Base-by-base conservation (phyloP, 64 coral and sea anemone genomes). In the Actinia equina region DNA sequence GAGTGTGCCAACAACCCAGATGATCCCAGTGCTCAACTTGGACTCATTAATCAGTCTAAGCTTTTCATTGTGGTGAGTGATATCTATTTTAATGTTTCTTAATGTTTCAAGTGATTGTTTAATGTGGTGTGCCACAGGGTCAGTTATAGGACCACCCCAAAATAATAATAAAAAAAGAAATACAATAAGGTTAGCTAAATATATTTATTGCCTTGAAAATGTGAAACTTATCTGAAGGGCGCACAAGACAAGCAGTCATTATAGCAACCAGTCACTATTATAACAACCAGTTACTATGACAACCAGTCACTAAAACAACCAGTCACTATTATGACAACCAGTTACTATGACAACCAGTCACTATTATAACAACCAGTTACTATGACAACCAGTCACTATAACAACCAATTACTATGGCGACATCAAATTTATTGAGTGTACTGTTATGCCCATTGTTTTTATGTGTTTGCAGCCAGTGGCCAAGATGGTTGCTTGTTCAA, bases 401-500 rank as follows among this genome's bases (percentile, higher is more conserved):
- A 37, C 0, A 37, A 54, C 52, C 12, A 12, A 12, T 54, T 54
- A 54, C 52, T 54, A 54, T 54, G 52, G 52, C 52, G 9, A 62
- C 45, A 20, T 62, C 60, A 86, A 17, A 11, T 43, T 42, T 30
- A 42, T 60, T 43, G 27, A 25, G 1, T 60, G 3, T 17, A 51
- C 0, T 56, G 3, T 18, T 59, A 18, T 46, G 82, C 16, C 17
- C 3, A 42, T 81, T 52, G 4, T 77, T 61, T 17, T 15, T 17
- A 30, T 52, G 5, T 86, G 22, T 69, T 44, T 59, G 7, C 20
- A 94, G 92, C 88, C 91, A 19, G 87, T 86, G 45, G 80, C 93
- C 25, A 95, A 90, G 46, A 86, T 99, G 3, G 97, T 99, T 30
- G 97, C 97, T 13, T 88, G 86, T 42, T 95, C 97, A 9, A 99